These are phyloP conservation scores for Gryon sp. DNA, from an alignment of 1,140 invertebrate genomes.

Conservation along the genomic window DNA sequence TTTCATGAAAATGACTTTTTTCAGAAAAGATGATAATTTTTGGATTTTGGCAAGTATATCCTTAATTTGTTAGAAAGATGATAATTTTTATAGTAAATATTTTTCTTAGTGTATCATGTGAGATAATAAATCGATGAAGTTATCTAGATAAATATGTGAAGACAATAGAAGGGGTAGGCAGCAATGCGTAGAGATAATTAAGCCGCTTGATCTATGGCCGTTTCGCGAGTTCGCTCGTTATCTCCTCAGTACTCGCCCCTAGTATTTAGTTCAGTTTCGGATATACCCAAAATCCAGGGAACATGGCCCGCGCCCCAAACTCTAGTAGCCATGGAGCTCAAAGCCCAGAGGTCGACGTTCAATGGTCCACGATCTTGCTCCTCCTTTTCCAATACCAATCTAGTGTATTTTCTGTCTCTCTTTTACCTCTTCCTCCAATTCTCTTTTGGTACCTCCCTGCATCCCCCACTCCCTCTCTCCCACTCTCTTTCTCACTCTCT, in stretches of 20 bases:
- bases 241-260: conserved; percentile 76
- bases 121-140: conserved; percentile 32
- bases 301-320: conserved; percentile 65
- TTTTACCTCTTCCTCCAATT: conserved; percentile 53
- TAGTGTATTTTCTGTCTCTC: conserved; percentile 51
- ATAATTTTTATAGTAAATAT: too few relatives aligned
- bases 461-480: conserved; percentile 56
- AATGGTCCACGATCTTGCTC: conserved; percentile 76
- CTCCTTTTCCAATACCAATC: conserved; percentile 70
- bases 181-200: conserved; percentile 79
- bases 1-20: too few relatives aligned
- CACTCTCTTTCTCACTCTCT: conserved; percentile 53
- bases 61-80: too few relatives aligned
- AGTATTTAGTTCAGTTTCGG: conserved; percentile 77
- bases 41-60: too few relatives aligned
- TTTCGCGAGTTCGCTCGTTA: conserved; percentile 81
- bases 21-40: too few relatives aligned
- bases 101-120: conserved; percentile 21
- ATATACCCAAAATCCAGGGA: conserved; percentile 73
- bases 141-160: conserved; percentile 49
- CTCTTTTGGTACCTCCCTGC: conserved; percentile 62
- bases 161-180: conserved; percentile 67
- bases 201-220: conserved; percentile 78
- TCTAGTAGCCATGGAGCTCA: conserved; percentile 67
- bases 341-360: conserved; percentile 79